phyloP scores from a whole-genome alignment of 2,888 invertebrate species.

The Apomyelois bistriatella region DNA sequence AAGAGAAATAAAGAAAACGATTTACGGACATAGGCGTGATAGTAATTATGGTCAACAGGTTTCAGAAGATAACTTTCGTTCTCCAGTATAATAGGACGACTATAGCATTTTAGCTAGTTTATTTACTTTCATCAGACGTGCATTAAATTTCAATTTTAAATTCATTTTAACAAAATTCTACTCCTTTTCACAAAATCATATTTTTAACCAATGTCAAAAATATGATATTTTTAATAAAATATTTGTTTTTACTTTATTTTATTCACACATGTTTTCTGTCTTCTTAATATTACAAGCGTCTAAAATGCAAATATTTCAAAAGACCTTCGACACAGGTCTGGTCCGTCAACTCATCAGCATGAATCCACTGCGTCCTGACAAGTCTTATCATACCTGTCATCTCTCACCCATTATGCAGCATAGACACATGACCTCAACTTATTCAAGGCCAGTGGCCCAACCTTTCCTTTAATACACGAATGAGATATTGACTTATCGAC shows the following conservation, averaged over 20 bases:
- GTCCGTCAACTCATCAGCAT: slow-evolving; percentile 4
- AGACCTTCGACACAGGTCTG: slow-evolving; percentile 17
- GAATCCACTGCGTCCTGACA: slow-evolving; percentile 10
- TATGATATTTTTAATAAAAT: background rate
- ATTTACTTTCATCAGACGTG: background rate
- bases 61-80: slow-evolving; percentile 6
- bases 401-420: slow-evolving; percentile 59
- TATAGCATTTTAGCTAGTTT: slow-evolving; percentile 6
- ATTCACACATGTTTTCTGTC: background rate
- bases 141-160: background rate
- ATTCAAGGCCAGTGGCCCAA: slow-evolving; percentile 52
- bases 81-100: background rate
- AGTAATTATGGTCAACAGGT: slow-evolving; percentile 8
- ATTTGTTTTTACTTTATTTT: background rate
- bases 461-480: slow-evolving; percentile 47
- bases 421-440: slow-evolving; percentile 59
- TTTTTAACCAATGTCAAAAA: background rate
- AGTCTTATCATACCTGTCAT: slow-evolving; percentile 63
- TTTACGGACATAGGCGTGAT: slow-evolving; percentile 7
- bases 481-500: slow-evolving; percentile 40
- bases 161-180: background rate
- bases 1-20: slow-evolving; percentile 10
- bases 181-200: background rate
- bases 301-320: background rate
- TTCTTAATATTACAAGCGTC: too few relatives aligned